These are phyloP conservation scores for Limulus polyphemus DNA, from an alignment of 2,888 invertebrate species.

Conservation along the genomic window DNA sequence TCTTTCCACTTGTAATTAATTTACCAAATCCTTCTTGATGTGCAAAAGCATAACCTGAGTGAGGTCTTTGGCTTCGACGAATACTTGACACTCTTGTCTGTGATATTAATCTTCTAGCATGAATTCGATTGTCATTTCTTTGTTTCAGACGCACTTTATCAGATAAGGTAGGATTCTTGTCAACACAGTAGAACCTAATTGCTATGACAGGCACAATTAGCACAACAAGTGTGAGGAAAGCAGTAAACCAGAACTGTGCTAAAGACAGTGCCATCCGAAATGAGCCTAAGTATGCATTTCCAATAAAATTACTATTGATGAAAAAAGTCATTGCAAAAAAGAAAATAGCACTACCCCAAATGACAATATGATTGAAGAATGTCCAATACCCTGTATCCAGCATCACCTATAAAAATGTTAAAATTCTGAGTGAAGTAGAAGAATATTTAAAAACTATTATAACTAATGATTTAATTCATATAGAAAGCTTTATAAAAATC, in stretches of 20 bases:
- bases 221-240: slow-evolving; percentile 53
- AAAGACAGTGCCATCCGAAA: slow-evolving; percentile 51
- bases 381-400: slow-evolving; percentile 98
- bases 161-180: slow-evolving; percentile 78
- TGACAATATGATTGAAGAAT: slow-evolving; percentile 86
- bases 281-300: slow-evolving; percentile 39
- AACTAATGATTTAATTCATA: too few species aligned
- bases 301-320: slow-evolving; percentile 75
- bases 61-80: slow-evolving; percentile 63
- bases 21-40: slow-evolving; percentile 95
- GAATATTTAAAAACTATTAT: too few species aligned
- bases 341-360: slow-evolving; percentile 92
- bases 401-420: too few species aligned
- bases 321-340: slow-evolving; percentile 90
- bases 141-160: slow-evolving; percentile 80
- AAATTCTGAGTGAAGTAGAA: too few species aligned
- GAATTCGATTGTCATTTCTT: slow-evolving; percentile 29
- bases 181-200: slow-evolving; percentile 86
- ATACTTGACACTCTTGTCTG: slow-evolving; percentile 74
- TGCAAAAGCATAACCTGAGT: slow-evolving; percentile 96
- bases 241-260: slow-evolving; percentile 59
- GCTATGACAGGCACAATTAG: slow-evolving; percentile 85
- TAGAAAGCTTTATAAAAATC: too few species aligned
- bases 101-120: slow-evolving; percentile 59
- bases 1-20: slow-evolving; percentile 92